Conservation (phyloP, 2,888 invertebrate genomes). For the Hydraecia micacea region DNA sequence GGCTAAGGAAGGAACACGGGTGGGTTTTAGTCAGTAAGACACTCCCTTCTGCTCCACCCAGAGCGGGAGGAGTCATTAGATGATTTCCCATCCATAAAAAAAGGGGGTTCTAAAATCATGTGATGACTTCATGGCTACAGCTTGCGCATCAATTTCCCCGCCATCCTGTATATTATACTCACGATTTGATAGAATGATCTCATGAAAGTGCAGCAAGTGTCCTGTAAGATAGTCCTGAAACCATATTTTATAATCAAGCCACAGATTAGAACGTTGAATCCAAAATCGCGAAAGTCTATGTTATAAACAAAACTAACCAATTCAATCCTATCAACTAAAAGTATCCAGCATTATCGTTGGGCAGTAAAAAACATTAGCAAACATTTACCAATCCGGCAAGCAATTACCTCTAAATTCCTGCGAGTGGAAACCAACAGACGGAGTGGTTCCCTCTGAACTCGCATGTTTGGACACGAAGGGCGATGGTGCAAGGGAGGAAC, state of each 20-base stretch:
- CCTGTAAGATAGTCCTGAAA: background rate
- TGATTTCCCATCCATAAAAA: no score
- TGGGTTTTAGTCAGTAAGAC: no score
- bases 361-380: conserved; percentile 48
- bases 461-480: conserved; percentile 29
- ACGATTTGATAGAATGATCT: background rate
- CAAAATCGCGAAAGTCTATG: conserved; percentile 1
- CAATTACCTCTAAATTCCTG: conserved; percentile 69
- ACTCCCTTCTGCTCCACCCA: no score
- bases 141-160: no score
- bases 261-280: background rate
- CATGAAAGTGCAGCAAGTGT: background rate
- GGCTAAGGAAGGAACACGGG: no score
- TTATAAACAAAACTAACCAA: conserved; percentile 1
- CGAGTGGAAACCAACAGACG: conserved; percentile 28
- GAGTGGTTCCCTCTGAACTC: conserved; percentile 21
- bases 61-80: no score
- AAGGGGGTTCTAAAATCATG: no score
- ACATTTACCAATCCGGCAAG: conserved; percentile 61
- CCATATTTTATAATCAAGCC: background rate
- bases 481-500: conserved; percentile 37
- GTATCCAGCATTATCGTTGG: conserved; percentile 12
- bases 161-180: no score
- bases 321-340: background rate
- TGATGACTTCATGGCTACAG: no score